Base-by-base conservation (phyloP, 2,797 vertebrate genomes). In the Cirrhinus mrigala region DNA sequence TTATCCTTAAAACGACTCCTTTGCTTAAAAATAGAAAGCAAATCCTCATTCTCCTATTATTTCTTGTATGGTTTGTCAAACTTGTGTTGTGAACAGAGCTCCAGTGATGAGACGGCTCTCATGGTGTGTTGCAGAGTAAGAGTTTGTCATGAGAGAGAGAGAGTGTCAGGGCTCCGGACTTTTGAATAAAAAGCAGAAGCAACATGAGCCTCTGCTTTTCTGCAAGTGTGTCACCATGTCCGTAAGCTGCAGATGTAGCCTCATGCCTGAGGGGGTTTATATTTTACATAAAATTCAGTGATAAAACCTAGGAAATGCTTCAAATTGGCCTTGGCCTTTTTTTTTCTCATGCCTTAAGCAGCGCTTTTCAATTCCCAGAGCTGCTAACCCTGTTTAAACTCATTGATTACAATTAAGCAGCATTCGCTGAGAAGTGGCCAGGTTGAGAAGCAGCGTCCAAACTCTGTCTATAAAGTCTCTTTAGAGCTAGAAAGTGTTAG, bases 321-420 rank as follows among this genome's bases (percentile, higher is more conserved):
- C 29, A 69, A 68, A 81, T 54, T 81, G 29, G 4, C 18, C 8
- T 60, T 44, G 40, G 8, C 3, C 6, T 60, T 29, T n/a, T 62
- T 62, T 62, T 24, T 48, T 64, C 27, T 83, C 56, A 50, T 18
- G 48, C 54, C 70, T 37, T 75, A 62, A 64, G 20, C 58, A 75
- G 81, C 5, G 1, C 12, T 9, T 46, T 74, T 75, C 40, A 83
- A 40, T 40, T 66, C 29, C 27, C 71, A 83, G 58, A 52, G 29
- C 58, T 33, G 24, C 71, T 83, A 83, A 83, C 58, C 81, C 46
- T 66, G 27, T 75, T 83, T 66, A 83, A 83, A 83, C 81, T 75
- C 29, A 75, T 54, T 54, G 44, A 83, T 66, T 66, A 76, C 58
- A 83, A 66, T 66, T 66, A 64, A 27, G 27, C 71, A 74, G 70